Evolutionary conservation across 2,113 vertebrate genomes (phyloP), one percentile per base, ranked within the genome.

Genomic region (Thymallus thymallus): DNA sequence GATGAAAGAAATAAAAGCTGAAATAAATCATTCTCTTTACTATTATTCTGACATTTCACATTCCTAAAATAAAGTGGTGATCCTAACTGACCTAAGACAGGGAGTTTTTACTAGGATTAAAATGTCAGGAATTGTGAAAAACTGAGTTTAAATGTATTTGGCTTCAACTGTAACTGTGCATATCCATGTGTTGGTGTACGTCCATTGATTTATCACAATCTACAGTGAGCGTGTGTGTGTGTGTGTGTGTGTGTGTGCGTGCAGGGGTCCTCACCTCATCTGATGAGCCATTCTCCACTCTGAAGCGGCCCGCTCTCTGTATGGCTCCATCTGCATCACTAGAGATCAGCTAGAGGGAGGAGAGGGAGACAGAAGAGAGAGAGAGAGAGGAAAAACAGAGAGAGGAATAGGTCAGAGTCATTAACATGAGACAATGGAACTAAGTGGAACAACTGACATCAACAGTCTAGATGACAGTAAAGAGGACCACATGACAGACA

Each of bases 301-400:
- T 92, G 91, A 99, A 99, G 77, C 98, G 94, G 24, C 98, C 97
- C 10, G 98, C 98, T 90, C 97, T 94, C 89, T 99, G 98, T 86
- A 99, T 99, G 82, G 98, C 98, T 89, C 98, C 98, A 86, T 98
- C 97, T 10, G 97, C 97, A 79, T 98, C 98, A 70, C 97, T 99
- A 90, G 97, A 98, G 84, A 99, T 99, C 82, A 99, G 95, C 97
- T 99, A 55, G 78, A 73, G 61, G 73, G 68, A 77, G 56, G 23
- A 24, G 35, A 5, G 7, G 55, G 41, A 12, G 61, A 32, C 32
- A 48, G 45, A 2, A 63, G 12, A 45, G 20, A 30, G 22, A 55
- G 24, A 32, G 26, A 29, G 12, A 60, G 23, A 56, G 68, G 23
- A 56, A 48, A 55, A 20, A 41, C 3, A 60, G n/a, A 72, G 22